Percentiles rank a stretch among this genome's conserved stretches.
Evolutionary conservation across 2,113 vertebrate species (phyloP).

Genomic region (Zingel zingel): DNA sequence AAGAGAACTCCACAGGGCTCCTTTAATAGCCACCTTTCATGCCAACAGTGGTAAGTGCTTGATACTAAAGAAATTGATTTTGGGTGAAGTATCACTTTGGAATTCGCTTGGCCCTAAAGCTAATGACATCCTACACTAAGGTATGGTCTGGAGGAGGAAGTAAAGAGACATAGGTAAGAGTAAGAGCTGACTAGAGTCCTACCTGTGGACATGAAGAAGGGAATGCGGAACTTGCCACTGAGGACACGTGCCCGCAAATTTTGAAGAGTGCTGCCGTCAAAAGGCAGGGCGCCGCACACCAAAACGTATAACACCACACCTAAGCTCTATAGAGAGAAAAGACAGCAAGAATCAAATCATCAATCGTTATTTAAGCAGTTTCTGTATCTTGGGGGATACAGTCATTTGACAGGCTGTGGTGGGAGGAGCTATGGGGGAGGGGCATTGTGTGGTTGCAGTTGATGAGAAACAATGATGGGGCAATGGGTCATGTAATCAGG

Average conservation of each 20-base stretch:
- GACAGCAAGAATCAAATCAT: neutral
- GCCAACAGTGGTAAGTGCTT: neutral
- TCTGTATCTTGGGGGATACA: no score
- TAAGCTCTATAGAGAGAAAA: slow-evolving; percentile 87
- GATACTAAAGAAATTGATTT: neutral
- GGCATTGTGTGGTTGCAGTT: no score
- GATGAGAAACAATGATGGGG: no score
- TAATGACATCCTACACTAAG: neutral
- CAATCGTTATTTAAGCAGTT: neutral
- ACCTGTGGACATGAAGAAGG: slow-evolving; percentile 99
- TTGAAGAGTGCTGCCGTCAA: slow-evolving; percentile 98
- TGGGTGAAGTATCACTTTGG: neutral
- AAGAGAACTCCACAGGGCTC: neutral
- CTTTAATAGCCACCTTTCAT: neutral
- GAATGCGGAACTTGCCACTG: slow-evolving; percentile 98
- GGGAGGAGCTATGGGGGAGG: no score
- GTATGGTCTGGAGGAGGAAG: neutral
- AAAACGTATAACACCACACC: slow-evolving; percentile 97
- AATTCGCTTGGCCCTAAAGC: neutral
- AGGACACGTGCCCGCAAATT: slow-evolving; percentile 96
- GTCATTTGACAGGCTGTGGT: no score
- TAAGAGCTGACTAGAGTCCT: slow-evolving; percentile 39
- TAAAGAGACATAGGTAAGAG: neutral
- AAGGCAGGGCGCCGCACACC: slow-evolving; percentile 96
- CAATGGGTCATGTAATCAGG: no score